phyloP scores from a whole-genome alignment of 1,140 invertebrate species.

The Drosophila subobscura region DNA sequence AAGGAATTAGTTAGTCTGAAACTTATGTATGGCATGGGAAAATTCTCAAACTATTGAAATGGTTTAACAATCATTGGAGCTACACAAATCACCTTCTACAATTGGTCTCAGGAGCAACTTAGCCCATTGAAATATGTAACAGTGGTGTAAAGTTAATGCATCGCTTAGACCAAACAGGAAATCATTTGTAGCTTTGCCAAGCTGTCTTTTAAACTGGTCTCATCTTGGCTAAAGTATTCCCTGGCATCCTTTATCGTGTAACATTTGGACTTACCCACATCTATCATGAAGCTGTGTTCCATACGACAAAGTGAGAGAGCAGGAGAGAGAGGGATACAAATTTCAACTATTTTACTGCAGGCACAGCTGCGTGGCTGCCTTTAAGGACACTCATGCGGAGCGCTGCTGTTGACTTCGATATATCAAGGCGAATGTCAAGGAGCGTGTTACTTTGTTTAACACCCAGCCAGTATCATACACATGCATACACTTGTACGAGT shows the following conservation, averaged over 20 bases:
- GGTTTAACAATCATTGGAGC: too few relatives aligned
- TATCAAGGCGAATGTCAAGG: slow-evolving; percentile 65
- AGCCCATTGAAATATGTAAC: too few relatives aligned
- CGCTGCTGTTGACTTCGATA: slow-evolving; percentile 63
- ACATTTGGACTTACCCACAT: slow-evolving; percentile 27
- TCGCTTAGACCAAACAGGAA: neutral
- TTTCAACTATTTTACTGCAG: slow-evolving; percentile 70
- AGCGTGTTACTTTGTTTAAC: slow-evolving; percentile 66
- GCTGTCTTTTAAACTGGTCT: too few relatives aligned
- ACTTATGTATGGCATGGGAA: too few relatives aligned
- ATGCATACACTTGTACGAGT: slow-evolving; percentile 23
- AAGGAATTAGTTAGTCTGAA: too few relatives aligned
- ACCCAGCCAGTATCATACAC: slow-evolving; percentile 23
- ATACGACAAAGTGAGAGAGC: slow-evolving; percentile 8
- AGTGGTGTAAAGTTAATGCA: too few relatives aligned
- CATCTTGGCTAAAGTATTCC: slow-evolving; percentile 1
- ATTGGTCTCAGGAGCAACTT: too few relatives aligned
- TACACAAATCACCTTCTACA: too few relatives aligned
- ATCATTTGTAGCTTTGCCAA: too few relatives aligned
- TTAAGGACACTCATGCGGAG: slow-evolving; percentile 36
- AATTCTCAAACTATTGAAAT: too few relatives aligned
- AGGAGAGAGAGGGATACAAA: slow-evolving; percentile 23
- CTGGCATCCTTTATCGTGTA: slow-evolving; percentile 25
- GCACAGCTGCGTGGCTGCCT: slow-evolving; percentile 50
- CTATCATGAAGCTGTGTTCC: slow-evolving; percentile 30